phyloP scores from a whole-genome alignment of 2,113 vertebrate genomes.

The Corapipo altera region DNA sequence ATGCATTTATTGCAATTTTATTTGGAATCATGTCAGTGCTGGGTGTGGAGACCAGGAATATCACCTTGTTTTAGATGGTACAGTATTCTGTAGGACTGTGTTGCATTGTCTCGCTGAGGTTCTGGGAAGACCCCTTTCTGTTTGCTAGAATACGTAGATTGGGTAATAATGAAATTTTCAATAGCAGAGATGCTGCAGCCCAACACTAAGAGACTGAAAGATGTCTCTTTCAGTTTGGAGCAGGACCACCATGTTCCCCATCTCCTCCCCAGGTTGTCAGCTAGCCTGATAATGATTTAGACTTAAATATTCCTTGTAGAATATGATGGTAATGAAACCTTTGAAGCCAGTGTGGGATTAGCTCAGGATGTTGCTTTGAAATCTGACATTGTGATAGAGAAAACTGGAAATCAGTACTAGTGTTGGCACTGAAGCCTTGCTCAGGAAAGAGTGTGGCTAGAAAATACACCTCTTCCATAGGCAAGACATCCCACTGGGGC shows the following conservation, averaged over 20 bases:
- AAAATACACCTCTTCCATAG: not conserved
- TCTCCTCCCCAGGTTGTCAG: not conserved
- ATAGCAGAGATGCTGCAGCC: not conserved
- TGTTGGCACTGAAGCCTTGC: not conserved
- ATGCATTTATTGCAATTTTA: not conserved
- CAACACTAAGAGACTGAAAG: not conserved
- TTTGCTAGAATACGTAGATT: accelerated
- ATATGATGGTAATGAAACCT: not conserved
- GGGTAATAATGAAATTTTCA: not conserved
- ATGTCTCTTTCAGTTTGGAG: not conserved
- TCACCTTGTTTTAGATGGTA: not conserved
- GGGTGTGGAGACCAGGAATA: not conserved
- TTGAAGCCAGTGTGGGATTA: not conserved
- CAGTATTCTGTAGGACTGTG: not conserved
- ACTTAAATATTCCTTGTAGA: not conserved
- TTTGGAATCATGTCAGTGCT: not conserved
- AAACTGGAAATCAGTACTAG: not conserved
- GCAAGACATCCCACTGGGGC: not conserved
- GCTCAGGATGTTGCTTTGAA: not conserved
- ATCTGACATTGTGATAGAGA: not conserved
- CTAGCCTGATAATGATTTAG: not conserved
- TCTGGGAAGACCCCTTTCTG: not conserved
- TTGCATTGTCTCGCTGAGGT: not conserved
- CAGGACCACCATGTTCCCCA: not conserved
- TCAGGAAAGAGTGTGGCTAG: not conserved